Conservation (phyloP, 2,797 vertebrate species). For the Podarcis lilfordi region DNA sequence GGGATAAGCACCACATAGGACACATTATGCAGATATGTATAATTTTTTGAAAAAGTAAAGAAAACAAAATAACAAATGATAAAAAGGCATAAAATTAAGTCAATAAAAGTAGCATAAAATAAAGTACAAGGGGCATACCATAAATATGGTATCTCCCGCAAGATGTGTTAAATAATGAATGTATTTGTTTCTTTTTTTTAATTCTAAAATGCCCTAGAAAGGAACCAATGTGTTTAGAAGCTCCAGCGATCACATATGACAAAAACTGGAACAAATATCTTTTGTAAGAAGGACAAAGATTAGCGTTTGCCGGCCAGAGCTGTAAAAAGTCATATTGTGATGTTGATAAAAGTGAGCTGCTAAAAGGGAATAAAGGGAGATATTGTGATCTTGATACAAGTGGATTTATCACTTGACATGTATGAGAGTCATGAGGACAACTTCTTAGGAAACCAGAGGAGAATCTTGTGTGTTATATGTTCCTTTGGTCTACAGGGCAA, state of each 20-base stretch:
- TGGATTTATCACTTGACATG: background rate
- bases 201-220: background rate
- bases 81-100: no score
- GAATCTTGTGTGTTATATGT: slow-evolving; percentile 1
- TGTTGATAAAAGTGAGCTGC: background rate
- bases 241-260: background rate
- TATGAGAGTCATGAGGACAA: background rate
- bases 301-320: background rate
- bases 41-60: no score
- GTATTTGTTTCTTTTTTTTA: background rate
- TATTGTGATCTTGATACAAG: background rate
- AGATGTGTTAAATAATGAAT: background rate
- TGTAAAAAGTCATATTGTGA: background rate
- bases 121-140: no score
- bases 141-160: background rate
- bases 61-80: no score
- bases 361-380: background rate
- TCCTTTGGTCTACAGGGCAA: background rate
- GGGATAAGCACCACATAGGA: no score
- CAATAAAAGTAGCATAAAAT: no score
- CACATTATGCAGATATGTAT: no score
- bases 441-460: background rate
- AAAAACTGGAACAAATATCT: background rate
- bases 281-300: background rate
- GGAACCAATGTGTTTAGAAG: background rate